Evolutionary conservation across 2,113 vertebrate species (phyloP), one percentile per base, ranked within the genome.

Genomic region (Cebidichthys violaceus): DNA sequence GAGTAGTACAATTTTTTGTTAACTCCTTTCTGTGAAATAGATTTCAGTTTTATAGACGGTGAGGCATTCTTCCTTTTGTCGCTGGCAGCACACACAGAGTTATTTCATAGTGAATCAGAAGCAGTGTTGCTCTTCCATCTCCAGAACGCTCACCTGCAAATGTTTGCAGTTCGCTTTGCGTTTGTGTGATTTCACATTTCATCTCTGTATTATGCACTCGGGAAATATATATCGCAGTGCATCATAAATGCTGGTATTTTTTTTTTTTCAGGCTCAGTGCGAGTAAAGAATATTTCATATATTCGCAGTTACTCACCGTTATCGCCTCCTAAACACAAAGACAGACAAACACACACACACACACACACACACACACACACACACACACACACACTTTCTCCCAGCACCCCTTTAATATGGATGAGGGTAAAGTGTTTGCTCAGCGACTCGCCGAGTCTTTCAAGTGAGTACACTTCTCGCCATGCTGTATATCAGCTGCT

Each of bases 401-500:
- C 29, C 31, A 7, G 50, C 41, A 29, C 69, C 82, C 50, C 74
- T 90, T 90, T 86, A 92, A 92, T 92, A 92, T 89, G 81, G 74
- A 93, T 82, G 86, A 91, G 86, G 74, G 39, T 54, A 89, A 91
- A 91, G 52, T 84, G 91, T 93, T 91, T 92, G 76, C 90, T 93
- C 89, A 93, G 93, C 89, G 4, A 83, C 79, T 85, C 31, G 22
- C 52, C 4, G n/a, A 77, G 18, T 86, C 90, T 91, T 91, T 90
- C 50, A 87, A 90, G 88, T 77, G 79, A 83, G 84, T 83, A 79
- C 50, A 85, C 86, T 83, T 75, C 70, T 76, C 70, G 59, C 82
- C 67, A 22, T 43, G 90, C 80, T 69, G 79, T 91, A 85, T 81
- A 92, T 92, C 85, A 92, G 50, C 75, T 61, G 54, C 81, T 59